Evolutionary conservation across 1,140 invertebrate species (phyloP).

Genomic region (Lineus longissimus): DNA sequence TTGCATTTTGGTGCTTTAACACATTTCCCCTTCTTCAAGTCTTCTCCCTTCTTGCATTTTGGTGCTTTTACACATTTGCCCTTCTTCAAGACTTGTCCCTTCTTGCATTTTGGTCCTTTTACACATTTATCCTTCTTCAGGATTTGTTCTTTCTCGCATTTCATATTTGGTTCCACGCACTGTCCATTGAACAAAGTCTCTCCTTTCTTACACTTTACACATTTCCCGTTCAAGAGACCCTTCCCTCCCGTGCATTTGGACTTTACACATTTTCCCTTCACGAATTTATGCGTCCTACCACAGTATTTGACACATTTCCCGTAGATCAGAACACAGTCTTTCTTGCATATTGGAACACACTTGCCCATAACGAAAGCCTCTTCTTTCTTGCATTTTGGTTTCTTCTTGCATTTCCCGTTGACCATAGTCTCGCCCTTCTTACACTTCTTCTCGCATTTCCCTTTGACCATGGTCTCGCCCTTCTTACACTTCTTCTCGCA

Average conservation of each 20-base stretch:
- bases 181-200: not conserved
- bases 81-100: not conserved
- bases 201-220: not conserved
- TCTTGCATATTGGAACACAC: too few relatives aligned
- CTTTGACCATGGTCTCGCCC: too few relatives aligned
- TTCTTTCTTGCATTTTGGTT: not conserved
- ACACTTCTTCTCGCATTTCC: too few relatives aligned
- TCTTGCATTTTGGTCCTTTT: not conserved
- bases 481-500: not conserved
- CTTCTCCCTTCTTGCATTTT: not conserved
- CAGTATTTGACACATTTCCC: not conserved
- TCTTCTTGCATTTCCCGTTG: not conserved
- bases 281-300: not conserved
- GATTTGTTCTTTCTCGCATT: not conserved
- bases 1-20: not conserved
- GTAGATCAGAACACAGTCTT: too few relatives aligned
- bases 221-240: not conserved
- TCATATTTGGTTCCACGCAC: too few relatives aligned
- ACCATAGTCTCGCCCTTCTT: not conserved
- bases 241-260: not conserved
- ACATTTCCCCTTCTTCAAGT: not conserved
- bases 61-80: not conserved
- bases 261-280: not conserved
- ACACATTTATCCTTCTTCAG: not conserved
- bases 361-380: not conserved